Percentiles rank a stretch among this genome's conserved stretches.
phyloP scores from a whole-genome alignment of 2,113 vertebrate species.

The Dinomys branickii region DNA sequence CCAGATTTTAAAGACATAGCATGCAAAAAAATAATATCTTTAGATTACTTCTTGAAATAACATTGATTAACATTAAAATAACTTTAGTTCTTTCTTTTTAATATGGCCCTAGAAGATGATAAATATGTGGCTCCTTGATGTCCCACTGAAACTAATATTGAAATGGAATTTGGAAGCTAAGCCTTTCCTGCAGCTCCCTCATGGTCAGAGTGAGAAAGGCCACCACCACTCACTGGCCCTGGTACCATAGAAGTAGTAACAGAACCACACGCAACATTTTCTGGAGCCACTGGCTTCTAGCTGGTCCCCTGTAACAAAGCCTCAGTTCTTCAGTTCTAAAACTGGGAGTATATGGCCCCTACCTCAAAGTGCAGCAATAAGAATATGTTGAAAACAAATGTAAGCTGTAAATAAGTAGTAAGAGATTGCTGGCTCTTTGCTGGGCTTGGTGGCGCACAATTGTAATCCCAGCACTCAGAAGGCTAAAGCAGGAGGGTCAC shows the following conservation, averaged over 20 bases:
- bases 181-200: background rate
- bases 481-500: background rate
- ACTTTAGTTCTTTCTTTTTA: background rate
- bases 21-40: background rate
- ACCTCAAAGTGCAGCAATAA: background rate
- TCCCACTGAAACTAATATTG: background rate
- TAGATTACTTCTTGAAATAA: background rate
- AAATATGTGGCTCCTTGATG: background rate
- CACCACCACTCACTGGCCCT: background rate
- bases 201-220: background rate
- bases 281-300: background rate
- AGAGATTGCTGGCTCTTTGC: background rate
- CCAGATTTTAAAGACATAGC: background rate
- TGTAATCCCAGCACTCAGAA: background rate
- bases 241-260: background rate
- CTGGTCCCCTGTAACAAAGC: background rate
- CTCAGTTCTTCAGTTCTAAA: background rate
- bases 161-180: background rate
- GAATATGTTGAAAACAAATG: background rate
- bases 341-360: background rate
- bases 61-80: background rate
- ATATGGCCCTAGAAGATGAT: background rate
- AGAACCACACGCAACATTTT: background rate
- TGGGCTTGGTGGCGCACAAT: background rate
- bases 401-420: background rate